A percentile compares a stretch with the other conserved stretches of the same genome.
Evolutionary conservation across 2,888 invertebrate species (phyloP).

Genomic region (Carpatolechia fugitivella): DNA sequence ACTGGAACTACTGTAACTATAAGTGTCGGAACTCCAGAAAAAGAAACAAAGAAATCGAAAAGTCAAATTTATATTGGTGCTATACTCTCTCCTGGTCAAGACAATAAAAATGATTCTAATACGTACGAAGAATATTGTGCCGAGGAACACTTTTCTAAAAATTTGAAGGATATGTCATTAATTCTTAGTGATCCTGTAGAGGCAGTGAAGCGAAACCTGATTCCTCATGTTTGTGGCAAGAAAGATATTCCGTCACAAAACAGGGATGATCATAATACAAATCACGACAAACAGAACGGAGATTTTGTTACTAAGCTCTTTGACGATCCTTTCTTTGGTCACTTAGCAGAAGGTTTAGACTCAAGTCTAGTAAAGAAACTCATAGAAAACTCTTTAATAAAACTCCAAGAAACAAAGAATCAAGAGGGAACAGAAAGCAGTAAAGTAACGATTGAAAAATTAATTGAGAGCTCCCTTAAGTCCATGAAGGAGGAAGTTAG

Average conservation of each 20-base stretch:
- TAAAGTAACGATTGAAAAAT: constrained; percentile 70
- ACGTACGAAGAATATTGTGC: constrained; percentile 68
- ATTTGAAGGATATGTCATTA: constrained; percentile 66
- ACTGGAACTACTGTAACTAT: constrained; percentile 81
- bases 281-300: constrained; percentile 43
- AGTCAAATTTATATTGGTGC: constrained; percentile 76
- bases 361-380: constrained; percentile 81
- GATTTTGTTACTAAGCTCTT: constrained; percentile 80
- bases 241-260: constrained; percentile 41
- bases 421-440: constrained; percentile 67
- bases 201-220: constrained; percentile 85
- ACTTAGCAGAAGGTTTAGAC: constrained; percentile 81
- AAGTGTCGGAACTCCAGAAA: constrained; percentile 77
- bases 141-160: constrained; percentile 39
- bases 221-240: constrained; percentile 88
- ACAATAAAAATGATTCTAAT: constrained; percentile 48
- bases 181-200: constrained; percentile 86
- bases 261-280: constrained; percentile 24
- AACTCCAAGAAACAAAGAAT: constrained; percentile 74
- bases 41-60: constrained; percentile 63
- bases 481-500: constrained; percentile 59
- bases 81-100: constrained; percentile 46
- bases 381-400: constrained; percentile 83
- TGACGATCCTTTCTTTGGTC: constrained; percentile 82
- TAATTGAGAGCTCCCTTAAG: constrained; percentile 72